Conservation (phyloP, 2,888 invertebrate species). For the Pristionchus exspectatus region DNA sequence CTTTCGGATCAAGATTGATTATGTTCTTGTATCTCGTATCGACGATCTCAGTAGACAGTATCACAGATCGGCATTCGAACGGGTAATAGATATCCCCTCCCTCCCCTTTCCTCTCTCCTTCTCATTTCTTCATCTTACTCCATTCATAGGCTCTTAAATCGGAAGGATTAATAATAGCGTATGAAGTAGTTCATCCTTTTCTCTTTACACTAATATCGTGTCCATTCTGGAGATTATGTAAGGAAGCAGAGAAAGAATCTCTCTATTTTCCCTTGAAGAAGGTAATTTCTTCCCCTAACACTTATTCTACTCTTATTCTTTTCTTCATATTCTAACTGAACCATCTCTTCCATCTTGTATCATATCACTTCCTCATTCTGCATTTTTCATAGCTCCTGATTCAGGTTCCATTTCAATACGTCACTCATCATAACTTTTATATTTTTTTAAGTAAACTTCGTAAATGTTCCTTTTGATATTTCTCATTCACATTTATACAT, state of each 20-base stretch:
- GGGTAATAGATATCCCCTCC: slow-evolving; percentile 47
- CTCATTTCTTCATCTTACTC: not conserved
- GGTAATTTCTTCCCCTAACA: slow-evolving; percentile 33
- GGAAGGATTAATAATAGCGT: slow-evolving; percentile 64
- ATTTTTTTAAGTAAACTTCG: slow-evolving; percentile 59
- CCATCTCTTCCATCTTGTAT: not conserved
- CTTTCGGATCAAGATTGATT: slow-evolving; percentile 67
- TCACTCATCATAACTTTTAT: not conserved
- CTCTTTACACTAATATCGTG: slow-evolving; percentile 67
- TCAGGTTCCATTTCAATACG: not conserved
- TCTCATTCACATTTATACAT: slow-evolving; percentile 62
- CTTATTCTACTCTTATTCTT: not conserved
- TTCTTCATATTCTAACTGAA: not conserved
- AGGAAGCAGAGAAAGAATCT: slow-evolving; percentile 64
- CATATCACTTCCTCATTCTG: not conserved
- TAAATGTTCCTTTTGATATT: slow-evolving; percentile 67
- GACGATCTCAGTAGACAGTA: slow-evolving; percentile 58
- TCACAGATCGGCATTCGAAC: slow-evolving; percentile 57
- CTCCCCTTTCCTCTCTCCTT: not conserved
- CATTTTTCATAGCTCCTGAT: slow-evolving; percentile 50
- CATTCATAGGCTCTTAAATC: slow-evolving; percentile 59
- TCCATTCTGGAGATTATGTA: slow-evolving; percentile 66
- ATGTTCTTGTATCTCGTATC: slow-evolving; percentile 62
- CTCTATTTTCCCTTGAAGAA: slow-evolving; percentile 68
- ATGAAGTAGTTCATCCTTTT: slow-evolving; percentile 60